Evolutionary conservation across 2,888 invertebrate genomes (phyloP), one percentile per base, ranked within the genome.

Genomic region (Rhyacophila evoluta): DNA sequence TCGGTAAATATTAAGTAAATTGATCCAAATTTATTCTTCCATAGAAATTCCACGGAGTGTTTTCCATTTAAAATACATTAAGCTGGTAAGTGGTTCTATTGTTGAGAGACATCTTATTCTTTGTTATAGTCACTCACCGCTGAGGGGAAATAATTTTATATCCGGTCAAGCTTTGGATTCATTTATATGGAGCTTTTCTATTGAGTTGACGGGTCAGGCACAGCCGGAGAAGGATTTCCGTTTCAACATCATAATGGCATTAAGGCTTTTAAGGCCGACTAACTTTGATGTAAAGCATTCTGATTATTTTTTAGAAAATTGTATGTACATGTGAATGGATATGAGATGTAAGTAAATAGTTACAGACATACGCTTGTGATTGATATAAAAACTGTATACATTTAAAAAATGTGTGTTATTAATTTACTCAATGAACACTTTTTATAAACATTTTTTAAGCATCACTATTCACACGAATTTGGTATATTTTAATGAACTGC

Each of bases 121-220:
- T 71, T 71, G 71, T 71, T 36, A 71, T 25, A 71, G 33, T 71
- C 71, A 71, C 71, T 71, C 77, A 15, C 37, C 19, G 72, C 39
- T 37, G 36, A 33, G 77, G 37, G 36, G 29, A 38, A 77, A 37
- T 55, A 28, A 67, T 15, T 73, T 15, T 29, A 74, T 33, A 71
- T 75, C 75, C 78, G 78, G 78, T 75, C 36, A 69, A 75, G 75
- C 19, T 55, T 55, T 10, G 55, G 55, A 36, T 72, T 72, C 72
- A 72, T 72, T 72, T 72, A 38, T 72, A 72, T 72, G 37, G 37
- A 36, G 72, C 38, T 72, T 70, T 70, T 70, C 70, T 70, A 70
- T 70, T 33, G 29, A 70, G 36, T 36, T 36, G 70, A 70, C 70
- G 36, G 72, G 72, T 36, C 72, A 71, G 36, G 11, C 39, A 19